A percentile compares a stretch with the other conserved stretches of the same genome.
phyloP scores from a whole-genome alignment of 2,797 vertebrate genomes.

The Phalanger gymnotis region DNA sequence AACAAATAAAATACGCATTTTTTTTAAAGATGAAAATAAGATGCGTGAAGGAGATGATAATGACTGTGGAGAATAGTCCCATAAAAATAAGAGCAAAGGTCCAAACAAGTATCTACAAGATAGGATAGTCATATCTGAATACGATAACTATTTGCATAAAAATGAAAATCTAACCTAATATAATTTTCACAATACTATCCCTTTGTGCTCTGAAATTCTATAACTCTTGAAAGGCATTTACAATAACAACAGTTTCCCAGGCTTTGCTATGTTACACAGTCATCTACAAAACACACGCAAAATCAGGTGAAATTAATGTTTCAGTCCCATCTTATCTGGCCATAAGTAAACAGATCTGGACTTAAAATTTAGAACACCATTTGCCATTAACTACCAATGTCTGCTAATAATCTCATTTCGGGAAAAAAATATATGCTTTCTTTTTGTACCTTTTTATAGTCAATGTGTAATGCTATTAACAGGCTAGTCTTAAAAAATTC shows the following conservation, averaged over 20 bases:
- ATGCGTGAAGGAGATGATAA: neutral
- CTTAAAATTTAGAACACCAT: conserved; percentile 24
- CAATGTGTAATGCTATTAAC: neutral
- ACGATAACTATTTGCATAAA: conserved; percentile 42
- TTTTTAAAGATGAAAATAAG: neutral
- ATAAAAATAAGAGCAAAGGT: neutral
- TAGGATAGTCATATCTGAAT: conserved; percentile 26
- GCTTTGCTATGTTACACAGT: neutral
- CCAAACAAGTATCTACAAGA: neutral
- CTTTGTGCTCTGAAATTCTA: conserved; percentile 1
- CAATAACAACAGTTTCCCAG: conserved; percentile 23
- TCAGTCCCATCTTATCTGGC: neutral
- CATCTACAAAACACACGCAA: neutral
- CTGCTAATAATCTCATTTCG: conserved; percentile 4
- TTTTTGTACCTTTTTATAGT: conserved; percentile 24
- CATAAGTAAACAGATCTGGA: conserved; percentile 18
- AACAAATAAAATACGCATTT: neutral
- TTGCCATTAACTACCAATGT: conserved; percentile 43
- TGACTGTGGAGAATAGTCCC: neutral
- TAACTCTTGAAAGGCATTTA: neutral
- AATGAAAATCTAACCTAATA: neutral
- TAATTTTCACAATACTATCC: conserved; percentile 26
- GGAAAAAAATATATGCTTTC: neutral
- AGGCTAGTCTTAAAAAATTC: neutral
- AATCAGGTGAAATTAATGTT: conserved; percentile 12